Base-by-base conservation (phyloP, 2,888 invertebrate genomes). In the Malthinus seriepunctatus region DNA sequence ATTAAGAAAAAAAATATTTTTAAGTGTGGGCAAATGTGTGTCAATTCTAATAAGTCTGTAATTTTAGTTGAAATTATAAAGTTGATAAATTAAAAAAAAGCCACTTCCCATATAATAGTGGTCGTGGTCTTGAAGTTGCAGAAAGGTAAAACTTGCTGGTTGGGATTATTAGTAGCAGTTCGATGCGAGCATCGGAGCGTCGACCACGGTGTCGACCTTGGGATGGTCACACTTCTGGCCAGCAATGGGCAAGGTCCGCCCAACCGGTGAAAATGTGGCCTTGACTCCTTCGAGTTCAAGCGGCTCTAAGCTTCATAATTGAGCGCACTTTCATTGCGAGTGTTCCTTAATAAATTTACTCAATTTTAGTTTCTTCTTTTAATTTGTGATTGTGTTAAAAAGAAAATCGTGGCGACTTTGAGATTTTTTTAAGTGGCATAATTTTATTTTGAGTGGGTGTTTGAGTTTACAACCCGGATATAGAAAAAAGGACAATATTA, bases 211-310 rank as follows among this genome's bases (percentile, higher is more conserved):
- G 57, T 56, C 72, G 76, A 71, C 76, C 76, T 76, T 76, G 76
- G 71, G 74, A 74, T 75, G 75, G 76, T 75, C 76, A 75, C 75
- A 75, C 74, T 75, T 73, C 73, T 75, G 75, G 72, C 73, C 71
- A 71, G 73, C 73, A 69, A 69, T 73, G 73, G 71, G 70, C 75
- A 76, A 76, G 76, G 76, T 76, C 76, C 76, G 74, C 72, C 73
- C 65, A 65, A 65, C 53, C 69, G 73, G 74, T 75, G 76, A 76
- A 76, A 76, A 75, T 75, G 67, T 76, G 76, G 74, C 76, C 76
- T 76, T 76, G 76, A 76, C 76, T 76, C 67, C 67, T 58, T 46
- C 60, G 65, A 71, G 71, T 71, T 71, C 71, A 72, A 67, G 69
- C 71, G 68, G 64, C 69, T 67, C 69, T 69, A 23, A 67, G 69